Evolutionary conservation across 2,797 vertebrate genomes (phyloP).

Genomic region (Rhinoraja longicauda): DNA sequence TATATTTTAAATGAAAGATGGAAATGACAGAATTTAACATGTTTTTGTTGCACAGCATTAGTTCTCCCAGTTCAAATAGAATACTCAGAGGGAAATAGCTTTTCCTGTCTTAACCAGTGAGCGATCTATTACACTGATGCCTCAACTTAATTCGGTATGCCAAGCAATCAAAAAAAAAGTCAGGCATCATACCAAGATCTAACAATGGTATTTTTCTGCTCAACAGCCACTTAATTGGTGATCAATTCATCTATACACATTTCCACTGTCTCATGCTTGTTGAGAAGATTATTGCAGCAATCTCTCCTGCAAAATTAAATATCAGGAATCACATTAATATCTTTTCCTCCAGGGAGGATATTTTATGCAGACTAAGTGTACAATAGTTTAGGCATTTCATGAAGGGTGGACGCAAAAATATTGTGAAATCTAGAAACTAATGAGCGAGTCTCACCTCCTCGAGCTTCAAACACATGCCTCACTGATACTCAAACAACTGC

Average conservation of each 20-base stretch:
- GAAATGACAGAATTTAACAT: not conserved
- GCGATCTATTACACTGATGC: not conserved
- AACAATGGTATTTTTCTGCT: not conserved
- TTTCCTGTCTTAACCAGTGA: not conserved
- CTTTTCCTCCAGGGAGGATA: not conserved
- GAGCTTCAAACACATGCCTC: not conserved
- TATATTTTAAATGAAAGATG: no score
- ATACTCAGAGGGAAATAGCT: not conserved
- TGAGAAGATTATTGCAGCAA: not conserved
- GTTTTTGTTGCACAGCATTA: not conserved
- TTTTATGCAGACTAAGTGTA: not conserved
- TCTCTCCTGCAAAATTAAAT: not conserved
- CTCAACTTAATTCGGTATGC: not conserved
- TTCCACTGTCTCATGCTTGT: not conserved
- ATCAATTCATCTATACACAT: not conserved
- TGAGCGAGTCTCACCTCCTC: not conserved
- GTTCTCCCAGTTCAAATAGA: not conserved
- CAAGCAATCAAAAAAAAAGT: not conserved
- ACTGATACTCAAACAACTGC: not conserved
- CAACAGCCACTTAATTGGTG: not conserved
- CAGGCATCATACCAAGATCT: not conserved
- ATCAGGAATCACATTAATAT: not conserved
- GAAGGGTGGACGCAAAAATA: not conserved
- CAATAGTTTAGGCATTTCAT: not conserved
- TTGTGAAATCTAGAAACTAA: not conserved